Conservation (phyloP, 2,888 invertebrate genomes). For the Pasiphila rectangulata region DNA sequence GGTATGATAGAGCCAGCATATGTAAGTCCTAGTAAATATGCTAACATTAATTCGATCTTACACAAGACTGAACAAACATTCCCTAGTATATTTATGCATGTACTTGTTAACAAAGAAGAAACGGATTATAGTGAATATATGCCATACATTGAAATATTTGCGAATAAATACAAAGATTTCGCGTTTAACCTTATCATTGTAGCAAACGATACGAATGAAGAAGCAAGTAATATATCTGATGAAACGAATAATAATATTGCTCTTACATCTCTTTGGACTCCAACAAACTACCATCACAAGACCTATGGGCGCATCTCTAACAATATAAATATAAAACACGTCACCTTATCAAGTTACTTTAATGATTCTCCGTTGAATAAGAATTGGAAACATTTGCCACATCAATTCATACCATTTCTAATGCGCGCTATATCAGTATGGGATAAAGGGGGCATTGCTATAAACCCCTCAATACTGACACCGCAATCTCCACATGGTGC, state of each 20-base stretch:
- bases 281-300: conserved; percentile 31
- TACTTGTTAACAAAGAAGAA: conserved; percentile 49
- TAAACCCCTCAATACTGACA: conserved; percentile 60
- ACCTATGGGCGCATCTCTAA: too few relatives aligned
- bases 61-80: conserved; percentile 1
- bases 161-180: conserved; percentile 51
- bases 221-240: conserved; percentile 38
- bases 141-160: conserved; percentile 53
- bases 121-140: conserved; percentile 50
- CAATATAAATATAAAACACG: conserved; percentile 49
- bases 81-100: conserved; percentile 58
- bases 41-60: conserved; percentile 9
- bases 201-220: conserved; percentile 51
- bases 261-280: conserved; percentile 53
- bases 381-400: conserved; percentile 54
- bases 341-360: conserved; percentile 52
- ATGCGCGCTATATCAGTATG: conserved; percentile 62
- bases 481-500: conserved; percentile 45
- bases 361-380: conserved; percentile 58
- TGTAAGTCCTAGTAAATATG: conserved; percentile 32
- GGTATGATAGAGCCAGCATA: conserved; percentile 45
- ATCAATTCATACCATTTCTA: conserved; percentile 56
- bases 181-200: conserved; percentile 58
- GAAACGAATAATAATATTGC: conserved; percentile 61
- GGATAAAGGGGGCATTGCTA: conserved; percentile 68